Conservation (phyloP, 2,888 invertebrate genomes). For the Phaedon cochleariae region DNA sequence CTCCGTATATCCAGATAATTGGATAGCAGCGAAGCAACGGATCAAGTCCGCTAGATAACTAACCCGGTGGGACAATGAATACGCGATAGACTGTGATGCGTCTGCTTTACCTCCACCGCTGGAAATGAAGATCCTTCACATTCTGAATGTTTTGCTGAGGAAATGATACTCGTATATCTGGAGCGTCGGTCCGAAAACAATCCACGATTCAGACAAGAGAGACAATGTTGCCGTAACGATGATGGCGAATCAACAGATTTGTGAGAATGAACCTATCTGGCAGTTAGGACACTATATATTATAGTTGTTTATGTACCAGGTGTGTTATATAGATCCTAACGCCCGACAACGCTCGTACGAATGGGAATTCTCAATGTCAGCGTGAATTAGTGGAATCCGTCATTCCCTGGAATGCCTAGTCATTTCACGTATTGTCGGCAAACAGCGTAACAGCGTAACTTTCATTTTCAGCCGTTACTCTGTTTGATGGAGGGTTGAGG, state of each 20-base stretch:
- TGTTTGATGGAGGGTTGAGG: too few species aligned
- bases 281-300: too few species aligned
- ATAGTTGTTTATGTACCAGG: too few species aligned
- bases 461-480: too few species aligned
- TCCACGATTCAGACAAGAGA: conserved; percentile 54
- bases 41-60: conserved; percentile 61
- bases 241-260: not conserved
- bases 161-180: conserved; percentile 57
- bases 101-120: conserved; percentile 34
- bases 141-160: conserved; percentile 51
- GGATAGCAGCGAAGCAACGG: conserved; percentile 61
- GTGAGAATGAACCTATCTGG: too few species aligned
- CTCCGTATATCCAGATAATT: conserved; percentile 62
- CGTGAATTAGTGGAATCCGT: too few species aligned
- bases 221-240: conserved; percentile 5
- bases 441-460: too few species aligned
- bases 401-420: too few species aligned
- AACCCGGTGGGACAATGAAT: conserved; percentile 57
- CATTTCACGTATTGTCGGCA: too few species aligned
- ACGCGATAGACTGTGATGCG: conserved; percentile 55
- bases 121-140: conserved; percentile 50
- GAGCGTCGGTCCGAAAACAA: conserved; percentile 58
- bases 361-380: too few species aligned
- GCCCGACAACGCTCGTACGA: too few species aligned
- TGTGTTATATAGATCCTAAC: too few species aligned